Conservation (phyloP, 2,797 vertebrate genomes). For the Pteronotus mesoamericanus region DNA sequence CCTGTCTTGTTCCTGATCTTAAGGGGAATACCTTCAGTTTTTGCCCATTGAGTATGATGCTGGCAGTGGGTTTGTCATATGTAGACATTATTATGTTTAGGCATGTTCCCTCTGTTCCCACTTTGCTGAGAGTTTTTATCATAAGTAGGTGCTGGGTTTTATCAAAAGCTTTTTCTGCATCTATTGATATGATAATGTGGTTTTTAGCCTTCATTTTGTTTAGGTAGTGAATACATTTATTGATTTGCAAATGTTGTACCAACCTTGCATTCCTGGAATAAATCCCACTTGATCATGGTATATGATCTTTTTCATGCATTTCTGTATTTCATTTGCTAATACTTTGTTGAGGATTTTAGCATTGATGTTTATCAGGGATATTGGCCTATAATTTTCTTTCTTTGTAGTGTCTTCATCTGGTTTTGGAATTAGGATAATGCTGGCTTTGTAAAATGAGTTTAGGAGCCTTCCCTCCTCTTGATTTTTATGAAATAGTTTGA, state of each 20-base stretch:
- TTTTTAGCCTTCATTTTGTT: background rate
- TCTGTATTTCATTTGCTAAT: no score
- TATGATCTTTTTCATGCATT: background rate
- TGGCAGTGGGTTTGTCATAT: background rate
- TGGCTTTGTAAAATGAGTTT: background rate
- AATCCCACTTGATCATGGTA: background rate
- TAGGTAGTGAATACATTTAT: background rate
- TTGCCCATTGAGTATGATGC: background rate
- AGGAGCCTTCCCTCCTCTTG: background rate
- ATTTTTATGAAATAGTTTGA: background rate
- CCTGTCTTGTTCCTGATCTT: background rate
- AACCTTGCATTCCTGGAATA: background rate
- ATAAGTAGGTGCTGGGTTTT: background rate
- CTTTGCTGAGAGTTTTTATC: background rate
- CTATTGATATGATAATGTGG: background rate
- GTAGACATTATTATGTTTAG: background rate
- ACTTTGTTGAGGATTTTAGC: background rate
- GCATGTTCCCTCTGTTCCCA: background rate
- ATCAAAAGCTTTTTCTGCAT: background rate
- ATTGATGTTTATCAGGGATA: background rate
- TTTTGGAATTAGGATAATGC: background rate
- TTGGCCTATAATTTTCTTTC: background rate
- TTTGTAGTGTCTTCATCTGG: background rate
- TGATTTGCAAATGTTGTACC: background rate
- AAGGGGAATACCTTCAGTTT: background rate